phyloP scores from a whole-genome alignment of 2,797 vertebrate genomes.

The Scomberomorus guttatus region DNA sequence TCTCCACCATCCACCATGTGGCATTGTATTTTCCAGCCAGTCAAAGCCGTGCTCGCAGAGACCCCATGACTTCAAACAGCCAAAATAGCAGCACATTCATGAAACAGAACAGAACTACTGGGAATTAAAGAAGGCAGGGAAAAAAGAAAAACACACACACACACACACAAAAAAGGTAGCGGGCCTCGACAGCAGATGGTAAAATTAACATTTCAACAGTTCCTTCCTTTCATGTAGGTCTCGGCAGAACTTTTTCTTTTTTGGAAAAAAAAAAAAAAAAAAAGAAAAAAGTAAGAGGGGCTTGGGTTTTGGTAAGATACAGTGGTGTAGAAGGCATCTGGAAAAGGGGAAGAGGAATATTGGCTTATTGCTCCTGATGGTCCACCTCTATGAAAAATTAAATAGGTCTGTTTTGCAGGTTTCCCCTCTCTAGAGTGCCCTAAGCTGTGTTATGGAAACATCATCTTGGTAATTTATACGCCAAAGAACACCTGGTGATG shows the following conservation, averaged over 20 bases:
- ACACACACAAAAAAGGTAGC: slow-evolving; percentile 88
- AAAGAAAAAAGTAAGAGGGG: slow-evolving; percentile 79
- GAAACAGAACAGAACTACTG: slow-evolving; percentile 97
- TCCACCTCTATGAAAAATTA: slow-evolving; percentile 98
- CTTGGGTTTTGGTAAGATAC: slow-evolving; percentile 92
- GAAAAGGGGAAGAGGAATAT: slow-evolving; percentile 96
- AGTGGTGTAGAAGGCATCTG: slow-evolving; percentile 97
- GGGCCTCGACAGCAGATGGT: slow-evolving; percentile 97
- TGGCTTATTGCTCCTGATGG: slow-evolving; percentile 97
- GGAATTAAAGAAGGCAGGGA: slow-evolving; percentile 89
- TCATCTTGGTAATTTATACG: slow-evolving; percentile 95
- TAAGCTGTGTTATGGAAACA: slow-evolving; percentile 97
- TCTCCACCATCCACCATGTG: slow-evolving; percentile 81
- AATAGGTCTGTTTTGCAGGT: slow-evolving; percentile 96
- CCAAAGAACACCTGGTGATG: slow-evolving; percentile 95
- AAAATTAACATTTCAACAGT: slow-evolving; percentile 99
- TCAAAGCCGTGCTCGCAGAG: slow-evolving; percentile 86
- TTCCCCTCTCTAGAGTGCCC: slow-evolving; percentile 93
- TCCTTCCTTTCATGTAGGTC: slow-evolving; percentile 97
- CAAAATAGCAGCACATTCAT: slow-evolving; percentile 96
- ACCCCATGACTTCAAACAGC: slow-evolving; percentile 94
- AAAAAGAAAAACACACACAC: slow-evolving; percentile 75
- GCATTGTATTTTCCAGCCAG: slow-evolving; percentile 89
- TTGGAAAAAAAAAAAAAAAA: slow-evolving; percentile 26
- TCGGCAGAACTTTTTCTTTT: slow-evolving; percentile 92